A percentile compares a stretch with the other conserved stretches of the same genome.
Evolutionary conservation across 2,888 invertebrate species (phyloP).

Genomic region (Pachymerium ferrugineum): DNA sequence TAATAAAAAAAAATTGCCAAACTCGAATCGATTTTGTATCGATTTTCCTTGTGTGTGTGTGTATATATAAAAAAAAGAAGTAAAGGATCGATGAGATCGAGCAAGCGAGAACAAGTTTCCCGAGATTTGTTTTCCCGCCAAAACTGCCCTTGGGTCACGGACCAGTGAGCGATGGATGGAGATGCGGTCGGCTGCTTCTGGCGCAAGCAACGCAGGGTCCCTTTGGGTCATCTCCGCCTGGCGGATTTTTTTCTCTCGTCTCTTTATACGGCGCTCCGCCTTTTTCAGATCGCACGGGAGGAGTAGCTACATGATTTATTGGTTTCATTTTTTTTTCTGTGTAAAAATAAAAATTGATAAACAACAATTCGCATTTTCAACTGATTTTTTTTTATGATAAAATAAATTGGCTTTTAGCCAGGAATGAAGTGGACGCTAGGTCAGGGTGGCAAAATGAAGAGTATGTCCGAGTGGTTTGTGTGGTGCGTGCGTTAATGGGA

Average conservation of each 20-base stretch:
- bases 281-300: neutral
- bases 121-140: neutral
- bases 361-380: no score
- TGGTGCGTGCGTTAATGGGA: neutral
- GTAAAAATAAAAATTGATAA: no score
- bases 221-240: neutral
- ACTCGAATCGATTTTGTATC: no score
- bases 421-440: neutral
- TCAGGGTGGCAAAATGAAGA: neutral
- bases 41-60: no score
- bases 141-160: neutral
- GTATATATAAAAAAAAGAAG: neutral
- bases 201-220: neutral
- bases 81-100: neutral
- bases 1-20: neutral
- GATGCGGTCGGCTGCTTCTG: neutral
- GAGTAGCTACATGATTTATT: no score
- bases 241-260: no score
- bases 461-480: neutral
- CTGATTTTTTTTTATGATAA: no score
- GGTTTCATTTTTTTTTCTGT: no score
- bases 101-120: neutral
- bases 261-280: no score
- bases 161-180: neutral
- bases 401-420: neutral